Evolutionary conservation across 1,140 invertebrate species (phyloP).

Genomic region (Lordiphosa stackelbergi): DNA sequence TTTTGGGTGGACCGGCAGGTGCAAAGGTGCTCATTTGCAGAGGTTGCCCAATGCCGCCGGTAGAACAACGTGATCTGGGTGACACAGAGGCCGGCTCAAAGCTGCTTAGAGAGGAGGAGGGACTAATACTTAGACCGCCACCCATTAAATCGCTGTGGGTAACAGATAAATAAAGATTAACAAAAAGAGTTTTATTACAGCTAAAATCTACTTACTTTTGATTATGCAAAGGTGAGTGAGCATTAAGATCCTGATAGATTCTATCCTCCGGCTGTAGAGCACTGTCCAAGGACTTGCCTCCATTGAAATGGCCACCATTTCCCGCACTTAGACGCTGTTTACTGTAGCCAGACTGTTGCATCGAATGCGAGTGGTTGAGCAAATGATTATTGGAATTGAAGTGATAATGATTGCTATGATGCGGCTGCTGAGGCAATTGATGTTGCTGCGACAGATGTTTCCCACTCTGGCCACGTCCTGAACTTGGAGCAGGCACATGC

Average conservation of each 20-base stretch:
- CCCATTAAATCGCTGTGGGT: conserved; percentile 54
- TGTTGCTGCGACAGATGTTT: conserved; percentile 15
- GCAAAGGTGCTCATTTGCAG: conserved; percentile 69
- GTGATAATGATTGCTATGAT: conserved; percentile 68
- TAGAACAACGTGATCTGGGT: conserved; percentile 68
- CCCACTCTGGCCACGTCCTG: conserved; percentile 32
- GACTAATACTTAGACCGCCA: conserved; percentile 61
- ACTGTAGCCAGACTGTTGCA: conserved; percentile 69
- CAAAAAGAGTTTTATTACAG: not conserved
- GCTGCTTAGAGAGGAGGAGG: conserved; percentile 74
- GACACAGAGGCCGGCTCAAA: conserved; percentile 77
- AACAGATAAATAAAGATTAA: not conserved
- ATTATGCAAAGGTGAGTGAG: conserved; percentile 62
- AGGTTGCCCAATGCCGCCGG: conserved; percentile 48
- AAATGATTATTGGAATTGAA: conserved; percentile 74
- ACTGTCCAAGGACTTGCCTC: conserved; percentile 70
- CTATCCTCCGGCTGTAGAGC: conserved; percentile 65
- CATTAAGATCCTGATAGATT: conserved; percentile 65
- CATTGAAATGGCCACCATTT: conserved; percentile 55
- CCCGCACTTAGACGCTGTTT: conserved; percentile 64
- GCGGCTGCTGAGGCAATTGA: conserved; percentile 34
- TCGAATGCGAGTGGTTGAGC: conserved; percentile 70
- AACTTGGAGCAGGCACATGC: conserved; percentile 21
- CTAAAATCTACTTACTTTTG: conserved; percentile 41
- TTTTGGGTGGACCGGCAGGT: conserved; percentile 89